Percentiles rank a stretch among this genome's conserved stretches.
phyloP scores from a whole-genome alignment of 2,797 vertebrate genomes.

The Geotrypetes seraphini region DNA sequence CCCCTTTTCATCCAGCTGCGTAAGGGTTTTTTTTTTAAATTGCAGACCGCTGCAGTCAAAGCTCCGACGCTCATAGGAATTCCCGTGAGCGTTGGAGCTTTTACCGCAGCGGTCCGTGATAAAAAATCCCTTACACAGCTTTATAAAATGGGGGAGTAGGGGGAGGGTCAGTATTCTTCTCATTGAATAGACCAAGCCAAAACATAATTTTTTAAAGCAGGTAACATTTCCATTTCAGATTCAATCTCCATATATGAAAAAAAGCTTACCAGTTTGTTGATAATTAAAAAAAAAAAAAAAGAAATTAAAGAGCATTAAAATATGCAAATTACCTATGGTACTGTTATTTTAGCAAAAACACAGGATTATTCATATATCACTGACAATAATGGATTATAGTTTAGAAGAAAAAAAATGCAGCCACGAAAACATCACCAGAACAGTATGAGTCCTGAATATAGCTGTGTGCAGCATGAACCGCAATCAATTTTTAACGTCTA shows the following conservation, averaged over 20 bases:
- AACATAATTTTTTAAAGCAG: no score
- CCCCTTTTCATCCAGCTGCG: no score
- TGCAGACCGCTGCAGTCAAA: no score
- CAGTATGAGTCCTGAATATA: slow-evolving; percentile 16
- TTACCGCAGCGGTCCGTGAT: no score
- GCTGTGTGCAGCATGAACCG: no score
- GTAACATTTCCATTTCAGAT: not conserved
- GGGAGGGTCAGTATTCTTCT: not conserved
- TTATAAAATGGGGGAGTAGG: no score
- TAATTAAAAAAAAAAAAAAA: not conserved
- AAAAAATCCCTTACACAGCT: no score
- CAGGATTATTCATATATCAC: not conserved
- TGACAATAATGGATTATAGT: slow-evolving; percentile 15
- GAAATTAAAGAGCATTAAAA: not conserved
- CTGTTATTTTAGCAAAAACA: slow-evolving; percentile 2
- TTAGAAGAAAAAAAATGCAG: slow-evolving; percentile 19
- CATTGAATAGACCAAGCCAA: not conserved
- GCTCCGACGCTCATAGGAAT: no score
- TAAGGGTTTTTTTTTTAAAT: no score
- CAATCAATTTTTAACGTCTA: slow-evolving; percentile 45
- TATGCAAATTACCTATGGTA: slow-evolving; percentile 4
- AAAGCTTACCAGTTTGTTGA: no score
- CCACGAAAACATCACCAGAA: slow-evolving; percentile 12
- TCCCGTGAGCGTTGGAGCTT: no score
- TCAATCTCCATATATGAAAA: not conserved